A percentile compares a stretch with the other conserved stretches of the same genome.
Conservation (phyloP, 2,113 vertebrate genomes). For the Etheostoma spectabile region DNA sequence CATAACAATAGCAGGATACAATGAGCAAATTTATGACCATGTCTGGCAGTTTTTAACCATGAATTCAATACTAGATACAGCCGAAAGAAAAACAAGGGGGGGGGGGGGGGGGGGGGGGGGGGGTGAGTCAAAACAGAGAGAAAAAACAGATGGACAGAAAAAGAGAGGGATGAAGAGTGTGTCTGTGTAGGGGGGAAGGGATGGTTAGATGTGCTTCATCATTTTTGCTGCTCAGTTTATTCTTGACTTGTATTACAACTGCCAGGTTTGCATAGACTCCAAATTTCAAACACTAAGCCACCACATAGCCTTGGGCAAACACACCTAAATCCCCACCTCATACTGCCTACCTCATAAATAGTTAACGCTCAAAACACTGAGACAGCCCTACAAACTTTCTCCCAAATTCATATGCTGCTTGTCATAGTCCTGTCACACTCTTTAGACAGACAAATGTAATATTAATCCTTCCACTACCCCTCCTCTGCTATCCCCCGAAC, state of each 20-base stretch:
- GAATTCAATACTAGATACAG: slow-evolving; percentile 33
- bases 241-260: slow-evolving; percentile 64
- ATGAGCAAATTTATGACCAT: slow-evolving; percentile 60
- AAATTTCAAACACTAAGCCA: slow-evolving; percentile 63
- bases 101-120: background rate
- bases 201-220: slow-evolving; percentile 43
- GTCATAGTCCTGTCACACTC: slow-evolving; percentile 66
- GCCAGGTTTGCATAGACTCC: slow-evolving; percentile 65
- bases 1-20: slow-evolving; percentile 63
- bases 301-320: slow-evolving; percentile 61
- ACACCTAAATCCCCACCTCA: slow-evolving; percentile 46
- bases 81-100: background rate
- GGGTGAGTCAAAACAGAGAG: slow-evolving; percentile 19
- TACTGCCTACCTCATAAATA: slow-evolving; percentile 64
- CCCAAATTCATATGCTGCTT: slow-evolving; percentile 66
- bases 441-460: slow-evolving; percentile 75
- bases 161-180: background rate
- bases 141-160: slow-evolving; percentile 53
- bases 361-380: slow-evolving; percentile 62
- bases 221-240: slow-evolving; percentile 60
- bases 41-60: slow-evolving; percentile 56
- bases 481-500: slow-evolving; percentile 7
- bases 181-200: background rate
- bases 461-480: slow-evolving; percentile 64
- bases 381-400: slow-evolving; percentile 60